phyloP scores from a whole-genome alignment of 2,797 vertebrate genomes.

The Coranthus polyacanthus region DNA sequence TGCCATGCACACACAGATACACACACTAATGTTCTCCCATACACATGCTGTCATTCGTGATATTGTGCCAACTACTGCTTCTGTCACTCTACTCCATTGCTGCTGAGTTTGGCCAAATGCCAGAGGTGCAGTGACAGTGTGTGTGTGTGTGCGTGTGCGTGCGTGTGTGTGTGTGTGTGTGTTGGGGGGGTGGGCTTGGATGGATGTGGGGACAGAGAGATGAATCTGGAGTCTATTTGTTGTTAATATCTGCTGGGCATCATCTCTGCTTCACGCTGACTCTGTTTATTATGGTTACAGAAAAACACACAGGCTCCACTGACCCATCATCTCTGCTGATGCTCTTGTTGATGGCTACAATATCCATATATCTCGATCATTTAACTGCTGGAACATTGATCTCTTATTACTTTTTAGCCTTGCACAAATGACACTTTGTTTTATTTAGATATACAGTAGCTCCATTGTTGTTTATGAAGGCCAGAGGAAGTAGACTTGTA shows the following conservation, averaged over 20 bases:
- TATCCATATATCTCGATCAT: slow-evolving; percentile 3
- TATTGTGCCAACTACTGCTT: slow-evolving; percentile 68
- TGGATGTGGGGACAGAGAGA: slow-evolving; percentile 32
- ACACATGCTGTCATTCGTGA: slow-evolving; percentile 45
- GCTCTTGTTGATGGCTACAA: slow-evolving; percentile 25
- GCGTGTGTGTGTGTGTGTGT: slow-evolving; percentile 9
- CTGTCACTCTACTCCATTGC: slow-evolving; percentile 55
- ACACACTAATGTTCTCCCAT: slow-evolving; percentile 30
- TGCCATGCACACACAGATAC: slow-evolving; percentile 26
- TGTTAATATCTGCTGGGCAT: slow-evolving; percentile 64
- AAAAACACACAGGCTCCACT: slow-evolving; percentile 46
- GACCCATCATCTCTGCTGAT: slow-evolving; percentile 58
- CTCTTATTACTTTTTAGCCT: slow-evolving; percentile 3
- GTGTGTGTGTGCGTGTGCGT: slow-evolving; percentile 26
- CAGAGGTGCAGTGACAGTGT: slow-evolving; percentile 45
- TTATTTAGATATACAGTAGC: slow-evolving; percentile 23
- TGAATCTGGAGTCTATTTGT: slow-evolving; percentile 56
- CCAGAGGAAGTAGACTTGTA: slow-evolving; percentile 25
- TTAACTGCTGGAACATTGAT: slow-evolving; percentile 17
- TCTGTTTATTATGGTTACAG: slow-evolving; percentile 55
- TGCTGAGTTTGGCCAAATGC: slow-evolving; percentile 51
- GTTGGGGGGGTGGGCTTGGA: neutral
- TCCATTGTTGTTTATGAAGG: slow-evolving; percentile 40
- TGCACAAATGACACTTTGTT: slow-evolving; percentile 23
- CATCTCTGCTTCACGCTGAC: slow-evolving; percentile 55